A percentile compares a stretch with the other conserved stretches of the same genome.
Evolutionary conservation across 2,113 vertebrate species (phyloP).

Genomic region (Eclectus roratus): DNA sequence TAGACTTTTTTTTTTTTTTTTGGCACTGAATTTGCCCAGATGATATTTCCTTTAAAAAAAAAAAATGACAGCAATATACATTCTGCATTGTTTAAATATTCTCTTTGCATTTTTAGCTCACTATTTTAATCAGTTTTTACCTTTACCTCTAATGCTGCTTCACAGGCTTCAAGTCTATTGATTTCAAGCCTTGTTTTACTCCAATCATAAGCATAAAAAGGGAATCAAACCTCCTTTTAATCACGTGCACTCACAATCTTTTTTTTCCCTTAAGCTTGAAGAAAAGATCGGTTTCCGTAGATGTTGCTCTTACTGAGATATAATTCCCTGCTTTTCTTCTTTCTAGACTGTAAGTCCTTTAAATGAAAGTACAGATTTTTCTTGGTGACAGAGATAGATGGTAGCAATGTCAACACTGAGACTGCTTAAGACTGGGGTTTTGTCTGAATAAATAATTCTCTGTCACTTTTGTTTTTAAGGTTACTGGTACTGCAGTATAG

Average conservation of each 20-base stretch:
- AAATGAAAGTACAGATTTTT: slow-evolving; percentile 38
- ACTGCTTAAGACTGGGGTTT: slow-evolving; percentile 31
- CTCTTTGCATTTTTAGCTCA: not conserved
- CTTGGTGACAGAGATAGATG: slow-evolving; percentile 20
- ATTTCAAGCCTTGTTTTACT: not conserved
- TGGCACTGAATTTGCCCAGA: not conserved
- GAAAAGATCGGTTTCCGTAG: not conserved
- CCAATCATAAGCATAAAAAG: not conserved
- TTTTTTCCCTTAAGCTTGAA: not conserved
- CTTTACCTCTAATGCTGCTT: not conserved
- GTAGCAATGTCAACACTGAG: slow-evolving; percentile 44
- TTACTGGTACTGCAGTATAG: slow-evolving; percentile 42
- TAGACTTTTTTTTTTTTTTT: not conserved
- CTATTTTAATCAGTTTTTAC: not conserved
- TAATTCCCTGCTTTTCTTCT: not conserved
- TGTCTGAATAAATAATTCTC: slow-evolving; percentile 58
- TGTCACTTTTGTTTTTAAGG: slow-evolving; percentile 58
- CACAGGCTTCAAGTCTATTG: not conserved
- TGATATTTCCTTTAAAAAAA: not conserved
- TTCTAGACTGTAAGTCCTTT: not conserved
- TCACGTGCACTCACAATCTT: not conserved
- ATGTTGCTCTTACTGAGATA: not conserved
- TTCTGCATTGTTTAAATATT: not conserved
- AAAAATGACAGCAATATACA: not conserved
- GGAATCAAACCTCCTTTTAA: not conserved